Base-by-base conservation (phyloP, 2,888 invertebrate species). In the Pedicia rivosa region DNA sequence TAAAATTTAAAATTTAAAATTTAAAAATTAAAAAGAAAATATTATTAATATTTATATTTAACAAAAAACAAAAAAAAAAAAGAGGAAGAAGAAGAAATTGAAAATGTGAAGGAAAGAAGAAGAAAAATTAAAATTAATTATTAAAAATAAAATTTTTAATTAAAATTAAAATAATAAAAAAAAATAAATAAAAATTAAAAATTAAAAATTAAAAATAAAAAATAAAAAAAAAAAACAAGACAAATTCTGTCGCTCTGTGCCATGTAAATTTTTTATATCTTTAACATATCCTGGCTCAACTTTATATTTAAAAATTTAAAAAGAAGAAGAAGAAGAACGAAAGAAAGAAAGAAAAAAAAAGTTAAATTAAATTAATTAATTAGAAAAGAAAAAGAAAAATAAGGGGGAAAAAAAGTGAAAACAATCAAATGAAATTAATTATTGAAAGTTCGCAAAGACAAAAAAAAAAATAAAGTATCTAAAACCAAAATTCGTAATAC, bases 1-100 rank as follows among this genome's bases (percentile, higher is more conserved):
- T 36, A 24, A 24, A 36, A 15, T 31, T 52, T 53, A 52, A 48
- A 51, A 49, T 47, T 43, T 45, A 48, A 57, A 58, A 59, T 57
- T 57, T 56, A 58, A 57, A 57, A 57, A 57, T 57, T 52, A 51
- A 54, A 53, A 51, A 54, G 55, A 57, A 57, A 51, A 53, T 31
- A 17, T 31, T 34, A 24, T 25, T 19, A 19, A 34, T 25, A 24
- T 24, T 24, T 24, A 24, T 24, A 24, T 53, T 50, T 51, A 54
- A 52, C 14, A 12, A n/a, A 17, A 12, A 31, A 25, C 30, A 31
- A 37, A 26, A 37, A 31, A 31, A 16, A 16, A 35, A 24, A 14
- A 17, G 27, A 35, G 19, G 19, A 19, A 16, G n/a, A n/a, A n/a
- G n/a, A n/a, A n/a, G n/a, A n/a, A n/a, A n/a, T n/a, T n/a, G n/a